Conservation (phyloP, 2,113 vertebrate species). For the Melanerpes aurifrons region DNA sequence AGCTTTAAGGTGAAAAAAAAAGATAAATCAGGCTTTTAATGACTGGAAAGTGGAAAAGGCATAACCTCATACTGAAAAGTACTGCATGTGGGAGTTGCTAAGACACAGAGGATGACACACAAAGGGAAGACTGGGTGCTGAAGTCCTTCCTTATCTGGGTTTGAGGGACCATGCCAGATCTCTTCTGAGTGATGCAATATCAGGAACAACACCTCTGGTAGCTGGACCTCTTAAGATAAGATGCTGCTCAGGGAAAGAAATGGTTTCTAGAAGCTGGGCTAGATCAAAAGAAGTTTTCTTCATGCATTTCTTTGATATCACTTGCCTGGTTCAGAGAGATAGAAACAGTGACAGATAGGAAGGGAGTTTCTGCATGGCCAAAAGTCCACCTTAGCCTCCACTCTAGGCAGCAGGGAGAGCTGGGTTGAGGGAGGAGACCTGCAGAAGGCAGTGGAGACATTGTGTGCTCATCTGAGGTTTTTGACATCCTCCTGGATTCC, state of each 20-base stretch:
- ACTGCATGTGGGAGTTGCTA: not conserved
- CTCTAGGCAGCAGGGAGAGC: not conserved
- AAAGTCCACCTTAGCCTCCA: not conserved
- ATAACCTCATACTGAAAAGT: not conserved
- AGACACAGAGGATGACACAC: not conserved
- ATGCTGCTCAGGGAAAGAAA: not conserved
- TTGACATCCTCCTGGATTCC: not conserved
- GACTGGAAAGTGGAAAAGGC: not conserved
- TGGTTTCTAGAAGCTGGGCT: not conserved
- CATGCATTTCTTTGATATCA: accelerated
- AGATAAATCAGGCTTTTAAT: not conserved
- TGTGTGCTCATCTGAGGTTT: not conserved
- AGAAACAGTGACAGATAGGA: not conserved
- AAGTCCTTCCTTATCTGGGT: accelerated
- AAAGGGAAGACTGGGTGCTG: accelerated
- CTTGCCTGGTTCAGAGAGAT: not conserved
- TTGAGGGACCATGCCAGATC: not conserved
- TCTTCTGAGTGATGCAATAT: not conserved
- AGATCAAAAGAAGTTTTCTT: not conserved
- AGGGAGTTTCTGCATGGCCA: not conserved
- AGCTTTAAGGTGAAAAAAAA: not conserved
- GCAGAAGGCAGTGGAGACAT: not conserved
- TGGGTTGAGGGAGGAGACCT: not conserved
- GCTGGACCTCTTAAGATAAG: not conserved
- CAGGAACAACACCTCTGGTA: not conserved